Conservation (phyloP, 2,797 vertebrate genomes). For the Sebastes melanostomus region DNA sequence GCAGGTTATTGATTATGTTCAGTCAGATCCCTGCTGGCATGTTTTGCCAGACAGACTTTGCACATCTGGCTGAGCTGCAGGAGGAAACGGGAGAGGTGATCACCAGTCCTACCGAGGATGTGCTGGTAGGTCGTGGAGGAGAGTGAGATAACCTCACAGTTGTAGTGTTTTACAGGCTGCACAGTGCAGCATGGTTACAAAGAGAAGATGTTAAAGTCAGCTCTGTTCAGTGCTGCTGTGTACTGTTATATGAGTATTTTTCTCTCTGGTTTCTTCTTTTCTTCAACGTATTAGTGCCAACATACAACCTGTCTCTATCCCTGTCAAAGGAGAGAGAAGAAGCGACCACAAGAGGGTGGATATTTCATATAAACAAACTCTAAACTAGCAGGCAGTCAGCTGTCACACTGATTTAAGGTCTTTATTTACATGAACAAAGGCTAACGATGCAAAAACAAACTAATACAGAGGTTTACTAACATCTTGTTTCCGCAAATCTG, state of each 20-base stretch:
- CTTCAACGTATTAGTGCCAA: no score
- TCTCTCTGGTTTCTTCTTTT: neutral
- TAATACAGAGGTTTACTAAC: fast-evolving
- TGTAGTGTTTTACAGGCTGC: neutral
- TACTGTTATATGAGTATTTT: no score
- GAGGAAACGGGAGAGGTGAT: neutral
- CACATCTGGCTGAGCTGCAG: neutral
- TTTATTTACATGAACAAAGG: neutral
- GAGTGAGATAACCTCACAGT: neutral
- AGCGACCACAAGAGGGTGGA: fast-evolving
- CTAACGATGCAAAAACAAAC: fast-evolving
- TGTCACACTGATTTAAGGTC: neutral
- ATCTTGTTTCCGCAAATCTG: fast-evolving
- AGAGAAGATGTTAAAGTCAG: neutral
- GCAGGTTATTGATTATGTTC: neutral
- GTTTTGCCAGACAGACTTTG: neutral
- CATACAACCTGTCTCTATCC: neutral
- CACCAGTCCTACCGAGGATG: neutral
- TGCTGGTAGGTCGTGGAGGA: neutral
- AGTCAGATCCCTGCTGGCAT: neutral
- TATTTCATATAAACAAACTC: constrained; percentile 21
- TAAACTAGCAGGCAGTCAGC: neutral
- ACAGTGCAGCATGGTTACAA: neutral
- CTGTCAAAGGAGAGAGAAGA: neutral
- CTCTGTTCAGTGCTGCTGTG: neutral